These are phyloP conservation scores for Agelaius tricolor DNA, from an alignment of 2,113 vertebrate genomes.

Conservation along the genomic window DNA sequence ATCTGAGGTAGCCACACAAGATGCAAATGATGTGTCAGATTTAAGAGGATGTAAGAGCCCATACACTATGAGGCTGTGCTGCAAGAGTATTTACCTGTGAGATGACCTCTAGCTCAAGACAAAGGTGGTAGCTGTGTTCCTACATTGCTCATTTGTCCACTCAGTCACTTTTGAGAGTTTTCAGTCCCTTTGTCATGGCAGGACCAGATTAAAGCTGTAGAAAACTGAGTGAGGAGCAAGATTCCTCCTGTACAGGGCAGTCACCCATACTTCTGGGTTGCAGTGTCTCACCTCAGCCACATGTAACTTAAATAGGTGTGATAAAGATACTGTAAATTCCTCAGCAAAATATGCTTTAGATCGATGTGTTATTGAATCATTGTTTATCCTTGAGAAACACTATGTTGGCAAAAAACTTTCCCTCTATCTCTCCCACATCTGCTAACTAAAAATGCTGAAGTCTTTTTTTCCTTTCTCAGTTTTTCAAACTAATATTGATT, in stretches of 20 bases:
- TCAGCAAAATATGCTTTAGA: background rate
- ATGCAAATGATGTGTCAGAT: background rate
- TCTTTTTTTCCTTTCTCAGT: slow-evolving; percentile 36
- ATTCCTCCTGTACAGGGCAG: background rate
- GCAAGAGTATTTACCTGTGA: background rate
- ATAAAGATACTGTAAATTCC: background rate
- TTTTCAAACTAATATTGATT: slow-evolving; percentile 59
- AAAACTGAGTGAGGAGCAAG: background rate
- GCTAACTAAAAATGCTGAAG: slow-evolving; percentile 39
- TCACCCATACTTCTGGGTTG: background rate
- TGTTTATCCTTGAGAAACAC: slow-evolving; percentile 35
- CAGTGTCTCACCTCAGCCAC: background rate
- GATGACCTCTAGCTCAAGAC: background rate
- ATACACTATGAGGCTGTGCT: background rate
- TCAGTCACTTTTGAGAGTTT: background rate
- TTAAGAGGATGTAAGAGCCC: background rate
- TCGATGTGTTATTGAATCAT: background rate
- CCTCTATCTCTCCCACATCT: slow-evolving; percentile 17
- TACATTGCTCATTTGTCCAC: background rate
- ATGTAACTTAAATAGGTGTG: background rate
- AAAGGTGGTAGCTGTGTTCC: background rate
- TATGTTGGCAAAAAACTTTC: slow-evolving; percentile 28
- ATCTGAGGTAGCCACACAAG: background rate
- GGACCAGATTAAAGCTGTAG: background rate
- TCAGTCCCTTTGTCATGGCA: background rate